Evolutionary conservation across 2,888 invertebrate species (phyloP).

Genomic region (Troides aeacus): DNA sequence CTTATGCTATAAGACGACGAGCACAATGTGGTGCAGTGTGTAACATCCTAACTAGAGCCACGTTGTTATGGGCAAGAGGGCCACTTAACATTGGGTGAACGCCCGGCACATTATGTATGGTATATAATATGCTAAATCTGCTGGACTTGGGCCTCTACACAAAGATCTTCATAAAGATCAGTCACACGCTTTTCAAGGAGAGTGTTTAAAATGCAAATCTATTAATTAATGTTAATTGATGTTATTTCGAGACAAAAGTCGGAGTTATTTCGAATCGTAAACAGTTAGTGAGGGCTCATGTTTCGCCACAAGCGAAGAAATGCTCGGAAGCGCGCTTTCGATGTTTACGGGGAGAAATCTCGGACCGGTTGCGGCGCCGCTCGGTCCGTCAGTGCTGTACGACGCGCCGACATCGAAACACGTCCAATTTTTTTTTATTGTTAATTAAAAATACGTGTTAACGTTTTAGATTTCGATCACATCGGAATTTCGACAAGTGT

Average conservation of each 20-base stretch:
- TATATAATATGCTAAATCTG: too few species aligned
- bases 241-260: not conserved
- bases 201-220: not conserved
- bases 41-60: too few species aligned
- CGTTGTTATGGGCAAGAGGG: too few species aligned
- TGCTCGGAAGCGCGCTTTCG: constrained; percentile 71
- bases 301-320: constrained; percentile 70
- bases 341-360: constrained; percentile 79
- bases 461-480: constrained; percentile 14
- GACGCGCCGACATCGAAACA: constrained; percentile 44
- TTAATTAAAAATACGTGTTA: constrained; percentile 25
- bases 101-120: too few species aligned
- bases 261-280: constrained; percentile 38
- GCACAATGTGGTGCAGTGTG: too few species aligned
- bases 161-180: too few species aligned
- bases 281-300: constrained; percentile 51
- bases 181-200: too few species aligned
- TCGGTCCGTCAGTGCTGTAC: constrained; percentile 51
- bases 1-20: too few species aligned
- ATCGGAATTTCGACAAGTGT: constrained; percentile 29
- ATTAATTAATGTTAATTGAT: not conserved
- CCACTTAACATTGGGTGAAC: too few species aligned
- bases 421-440: constrained; percentile 36
- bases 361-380: constrained; percentile 59
- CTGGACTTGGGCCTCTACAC: too few species aligned